These are phyloP conservation scores for Cairina moschata DNA, from an alignment of 2,113 vertebrate species.

Conservation along the genomic window DNA sequence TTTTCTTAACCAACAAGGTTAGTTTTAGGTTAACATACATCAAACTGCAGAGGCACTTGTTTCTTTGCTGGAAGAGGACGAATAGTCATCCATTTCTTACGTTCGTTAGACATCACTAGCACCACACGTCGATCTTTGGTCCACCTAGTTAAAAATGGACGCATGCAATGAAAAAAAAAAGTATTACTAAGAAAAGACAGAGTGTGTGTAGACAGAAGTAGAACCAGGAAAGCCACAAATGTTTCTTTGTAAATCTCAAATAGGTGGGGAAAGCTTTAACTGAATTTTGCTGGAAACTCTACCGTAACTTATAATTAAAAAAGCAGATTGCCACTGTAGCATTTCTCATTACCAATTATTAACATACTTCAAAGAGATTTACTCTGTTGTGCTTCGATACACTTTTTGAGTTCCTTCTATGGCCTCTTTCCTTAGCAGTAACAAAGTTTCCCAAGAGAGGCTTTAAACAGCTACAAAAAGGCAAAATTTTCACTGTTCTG, in stretches of 20 bases:
- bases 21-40: slow-evolving; percentile 82
- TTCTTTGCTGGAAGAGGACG: slow-evolving; percentile 95
- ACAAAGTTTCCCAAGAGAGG: not conserved
- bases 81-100: slow-evolving; percentile 95
- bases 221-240: not conserved
- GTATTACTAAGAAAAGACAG: not conserved
- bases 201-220: not conserved
- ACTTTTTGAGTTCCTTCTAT: not conserved
- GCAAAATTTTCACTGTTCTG: not conserved
- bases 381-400: not conserved
- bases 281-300: not conserved
- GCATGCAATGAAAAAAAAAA: slow-evolving; percentile 20
- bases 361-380: not conserved
- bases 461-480: not conserved
- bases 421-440: not conserved
- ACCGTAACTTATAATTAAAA: not conserved
- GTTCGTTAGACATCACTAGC: slow-evolving; percentile 91
- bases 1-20: slow-evolving; percentile 10
- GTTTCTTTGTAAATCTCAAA: not conserved
- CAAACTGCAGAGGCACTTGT: slow-evolving; percentile 96
- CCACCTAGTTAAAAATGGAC: slow-evolving; percentile 83
- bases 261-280: not conserved
- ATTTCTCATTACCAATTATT: not conserved
- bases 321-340: not conserved
- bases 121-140: slow-evolving; percentile 92